phyloP scores from a whole-genome alignment of 2,888 invertebrate species.

The Tenthredo amoena region DNA sequence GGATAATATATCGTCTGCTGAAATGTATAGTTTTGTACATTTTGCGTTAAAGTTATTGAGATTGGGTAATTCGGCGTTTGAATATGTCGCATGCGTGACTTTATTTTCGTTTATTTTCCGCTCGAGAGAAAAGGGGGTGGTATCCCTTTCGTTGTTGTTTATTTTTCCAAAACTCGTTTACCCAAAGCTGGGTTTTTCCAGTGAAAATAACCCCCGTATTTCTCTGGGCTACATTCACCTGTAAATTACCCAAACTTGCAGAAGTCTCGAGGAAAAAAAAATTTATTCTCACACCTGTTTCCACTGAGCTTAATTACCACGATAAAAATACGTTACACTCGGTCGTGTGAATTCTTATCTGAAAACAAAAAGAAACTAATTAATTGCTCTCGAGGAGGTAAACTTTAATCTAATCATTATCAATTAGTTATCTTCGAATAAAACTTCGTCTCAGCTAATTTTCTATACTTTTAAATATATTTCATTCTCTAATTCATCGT shows the following conservation, averaged over 20 bases:
- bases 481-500: background rate
- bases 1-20: background rate
- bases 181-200: background rate
- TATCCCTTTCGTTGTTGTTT: background rate
- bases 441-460: background rate
- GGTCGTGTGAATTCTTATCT: background rate
- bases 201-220: conserved; percentile 1
- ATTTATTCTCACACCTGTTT: conserved; percentile 18
- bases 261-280: background rate
- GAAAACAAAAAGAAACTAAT: background rate
- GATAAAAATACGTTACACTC: conserved; percentile 13
- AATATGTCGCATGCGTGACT: background rate
- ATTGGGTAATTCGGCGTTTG: background rate
- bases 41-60: background rate
- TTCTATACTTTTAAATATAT: background rate
- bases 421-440: background rate
- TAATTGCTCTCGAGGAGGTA: background rate
- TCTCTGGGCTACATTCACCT: background rate
- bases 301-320: conserved; percentile 2
- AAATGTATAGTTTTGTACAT: background rate
- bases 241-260: background rate
- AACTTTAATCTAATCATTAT: background rate
- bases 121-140: background rate
- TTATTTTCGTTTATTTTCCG: conserved; percentile 19
- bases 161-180: background rate